Evolutionary conservation across 2,797 vertebrate genomes (phyloP), one percentile per base, ranked within the genome.

Genomic region (Dermochelys coriacea): DNA sequence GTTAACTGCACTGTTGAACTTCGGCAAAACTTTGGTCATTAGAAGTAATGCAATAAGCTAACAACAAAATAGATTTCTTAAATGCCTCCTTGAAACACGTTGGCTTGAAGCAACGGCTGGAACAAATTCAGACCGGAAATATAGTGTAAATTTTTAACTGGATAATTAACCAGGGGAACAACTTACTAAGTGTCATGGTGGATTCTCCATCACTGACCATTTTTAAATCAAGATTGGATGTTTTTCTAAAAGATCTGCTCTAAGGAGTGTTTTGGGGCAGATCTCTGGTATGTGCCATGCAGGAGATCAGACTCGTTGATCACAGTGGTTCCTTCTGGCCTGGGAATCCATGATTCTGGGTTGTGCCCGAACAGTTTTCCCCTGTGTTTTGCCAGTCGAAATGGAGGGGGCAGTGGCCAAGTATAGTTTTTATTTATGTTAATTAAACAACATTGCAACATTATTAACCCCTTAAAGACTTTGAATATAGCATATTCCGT

Each of bases 341-440:
- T 6, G 41, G 90, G 80, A 31, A 15, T 1, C 0, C 23, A 5
- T 0, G 3, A 8, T 51, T 49, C 4, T 49, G 2, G 0, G 2
- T 34, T 85, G 61, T 2, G 14, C 29, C 84, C 75, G 45, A 2
- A 16, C 31, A 47, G 1, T 2, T 0, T 19, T 18, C 37, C 11
- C 29, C 50, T 1, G 64, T n/a, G 2, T 18, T 79, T 1, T 41
- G 55, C 82, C 91, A 51, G 91, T 86, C 93, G 74, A 74, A 88
- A 84, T 61, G 50, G 16, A 5, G 84, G 90, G 34, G 34, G 25
- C 25, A 51, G 80, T 71, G 94, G 21, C 19, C 90, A 84, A 90
- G 50, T 12, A 27, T 75, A 80, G 87, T 96, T 94, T 74, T 52
- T 92, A 95, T 95, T 95, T 81, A 41, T 94, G 96, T 96, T 92